These are phyloP conservation scores for Dyspetes luteomarginatus DNA, from an alignment of 2,888 invertebrate species.

Conservation along the genomic window DNA sequence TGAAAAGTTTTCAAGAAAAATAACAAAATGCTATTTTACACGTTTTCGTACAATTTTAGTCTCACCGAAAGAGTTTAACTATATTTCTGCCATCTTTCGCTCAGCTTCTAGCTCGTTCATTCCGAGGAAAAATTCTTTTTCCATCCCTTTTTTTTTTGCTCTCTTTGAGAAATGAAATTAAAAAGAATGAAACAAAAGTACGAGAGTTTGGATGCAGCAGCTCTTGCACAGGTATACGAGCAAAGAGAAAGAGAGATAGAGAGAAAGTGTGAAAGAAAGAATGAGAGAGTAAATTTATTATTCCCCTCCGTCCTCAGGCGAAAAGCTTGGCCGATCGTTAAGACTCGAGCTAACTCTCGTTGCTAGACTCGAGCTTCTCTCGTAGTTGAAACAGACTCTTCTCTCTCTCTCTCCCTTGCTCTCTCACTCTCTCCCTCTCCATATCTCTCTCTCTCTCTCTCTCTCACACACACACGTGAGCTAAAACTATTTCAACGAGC, in stretches of 20 bases:
- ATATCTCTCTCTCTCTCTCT: background rate
- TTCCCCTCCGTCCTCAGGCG: constrained; percentile 48
- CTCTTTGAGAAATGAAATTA: constrained; percentile 2
- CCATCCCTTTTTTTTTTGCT: background rate
- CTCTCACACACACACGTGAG: constrained; percentile 36
- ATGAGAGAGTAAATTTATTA: constrained; percentile 61
- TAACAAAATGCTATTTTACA: background rate
- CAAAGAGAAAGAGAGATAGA: constrained; percentile 24
- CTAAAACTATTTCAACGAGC: constrained; percentile 35
- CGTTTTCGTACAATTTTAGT: constrained; percentile 3
- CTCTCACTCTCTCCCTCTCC: background rate
- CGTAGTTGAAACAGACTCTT: constrained; percentile 23
- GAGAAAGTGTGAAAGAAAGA: constrained; percentile 9
- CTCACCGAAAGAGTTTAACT: background rate
- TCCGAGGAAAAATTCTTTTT: constrained; percentile 2
- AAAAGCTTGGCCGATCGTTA: constrained; percentile 47
- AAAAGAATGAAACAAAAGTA: constrained; percentile 33
- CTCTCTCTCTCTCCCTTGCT: background rate
- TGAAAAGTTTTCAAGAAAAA: constrained; percentile 22
- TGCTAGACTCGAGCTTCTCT: constrained; percentile 37
- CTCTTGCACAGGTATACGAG: background rate
- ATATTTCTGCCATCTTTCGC: background rate
- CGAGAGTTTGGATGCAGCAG: constrained; percentile 21
- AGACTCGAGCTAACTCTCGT: constrained; percentile 53
- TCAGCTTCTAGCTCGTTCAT: background rate